These are phyloP conservation scores for Zhengitettix transpicula DNA, from an alignment of 2,888 invertebrate genomes.

Conservation along the genomic window DNA sequence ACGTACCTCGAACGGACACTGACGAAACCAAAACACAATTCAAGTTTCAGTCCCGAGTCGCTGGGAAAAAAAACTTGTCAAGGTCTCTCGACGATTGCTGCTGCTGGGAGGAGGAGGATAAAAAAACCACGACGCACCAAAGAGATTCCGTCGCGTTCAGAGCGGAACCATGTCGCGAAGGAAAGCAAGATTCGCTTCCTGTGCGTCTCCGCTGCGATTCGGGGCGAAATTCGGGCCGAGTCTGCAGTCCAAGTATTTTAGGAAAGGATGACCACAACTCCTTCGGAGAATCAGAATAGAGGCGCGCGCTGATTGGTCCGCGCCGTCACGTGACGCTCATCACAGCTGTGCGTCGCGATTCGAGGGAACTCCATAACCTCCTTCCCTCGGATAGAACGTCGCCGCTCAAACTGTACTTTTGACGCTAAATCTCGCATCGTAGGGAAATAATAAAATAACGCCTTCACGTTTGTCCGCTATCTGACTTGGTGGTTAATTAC, in stretches of 20 bases:
- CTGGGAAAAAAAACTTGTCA: slow-evolving; percentile 8
- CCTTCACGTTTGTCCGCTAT: no score
- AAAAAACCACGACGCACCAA: slow-evolving; percentile 2
- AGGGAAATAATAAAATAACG: no score
- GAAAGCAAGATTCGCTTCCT: no score
- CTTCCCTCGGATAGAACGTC: no score
- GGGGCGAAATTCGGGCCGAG: no score
- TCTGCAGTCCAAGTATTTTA: slow-evolving; percentile 13
- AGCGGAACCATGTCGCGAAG: no score
- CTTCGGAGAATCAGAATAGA: slow-evolving; percentile 16
- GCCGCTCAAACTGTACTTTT: no score
- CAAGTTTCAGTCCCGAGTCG: not conserved
- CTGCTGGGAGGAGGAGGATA: not conserved
- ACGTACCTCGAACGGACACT: slow-evolving; percentile 2
- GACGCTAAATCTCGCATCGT: no score
- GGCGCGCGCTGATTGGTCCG: slow-evolving; percentile 14
- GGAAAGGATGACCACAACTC: slow-evolving; percentile 17
- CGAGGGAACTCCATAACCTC: no score
- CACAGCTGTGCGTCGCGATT: not conserved
- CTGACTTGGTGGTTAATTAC: no score
- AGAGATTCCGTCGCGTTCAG: not conserved
- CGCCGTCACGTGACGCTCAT: not conserved
- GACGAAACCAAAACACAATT: slow-evolving; percentile 1
- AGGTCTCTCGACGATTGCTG: slow-evolving; percentile 3
- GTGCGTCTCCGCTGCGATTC: no score